Evolutionary conservation across 2,888 invertebrate genomes (phyloP).

Genomic region (Hemaris fuciformis): DNA sequence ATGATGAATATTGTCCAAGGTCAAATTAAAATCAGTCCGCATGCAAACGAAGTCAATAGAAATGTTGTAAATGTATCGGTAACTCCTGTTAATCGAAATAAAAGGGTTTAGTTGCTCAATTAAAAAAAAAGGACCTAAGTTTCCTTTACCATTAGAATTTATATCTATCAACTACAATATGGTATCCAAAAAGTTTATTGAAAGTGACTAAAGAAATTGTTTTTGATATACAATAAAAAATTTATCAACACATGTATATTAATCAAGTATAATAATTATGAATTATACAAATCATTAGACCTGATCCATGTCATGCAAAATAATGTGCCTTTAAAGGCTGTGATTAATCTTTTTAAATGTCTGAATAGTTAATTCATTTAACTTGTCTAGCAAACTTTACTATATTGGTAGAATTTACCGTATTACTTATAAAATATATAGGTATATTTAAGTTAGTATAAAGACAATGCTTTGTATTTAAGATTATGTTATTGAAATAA

Average conservation of each 20-base stretch:
- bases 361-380: constrained; percentile 10
- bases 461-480: constrained; percentile 26
- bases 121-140: background rate
- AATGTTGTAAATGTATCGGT: constrained; percentile 71
- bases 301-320: background rate
- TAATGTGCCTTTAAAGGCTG: constrained; percentile 32
- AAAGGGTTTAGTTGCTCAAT: constrained; percentile 61
- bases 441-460: constrained; percentile 21
- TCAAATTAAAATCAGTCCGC: constrained; percentile 76
- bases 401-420: background rate
- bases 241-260: background rate
- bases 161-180: background rate
- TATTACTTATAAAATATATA: background rate
- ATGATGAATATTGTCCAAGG: constrained; percentile 79
- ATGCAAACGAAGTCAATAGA: constrained; percentile 63
- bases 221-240: background rate
- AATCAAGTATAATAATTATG: too few species aligned
- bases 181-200: background rate
- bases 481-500: constrained; percentile 10
- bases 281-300: too few species aligned
- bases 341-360: constrained; percentile 25
- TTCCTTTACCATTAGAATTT: background rate
- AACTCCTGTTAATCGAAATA: constrained; percentile 55
- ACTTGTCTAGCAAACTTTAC: background rate
- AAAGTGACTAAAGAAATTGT: background rate